A percentile compares a stretch with the other conserved stretches of the same genome.
phyloP scores from a whole-genome alignment of 2,113 vertebrate genomes.

The Eptatretus burgeri region DNA sequence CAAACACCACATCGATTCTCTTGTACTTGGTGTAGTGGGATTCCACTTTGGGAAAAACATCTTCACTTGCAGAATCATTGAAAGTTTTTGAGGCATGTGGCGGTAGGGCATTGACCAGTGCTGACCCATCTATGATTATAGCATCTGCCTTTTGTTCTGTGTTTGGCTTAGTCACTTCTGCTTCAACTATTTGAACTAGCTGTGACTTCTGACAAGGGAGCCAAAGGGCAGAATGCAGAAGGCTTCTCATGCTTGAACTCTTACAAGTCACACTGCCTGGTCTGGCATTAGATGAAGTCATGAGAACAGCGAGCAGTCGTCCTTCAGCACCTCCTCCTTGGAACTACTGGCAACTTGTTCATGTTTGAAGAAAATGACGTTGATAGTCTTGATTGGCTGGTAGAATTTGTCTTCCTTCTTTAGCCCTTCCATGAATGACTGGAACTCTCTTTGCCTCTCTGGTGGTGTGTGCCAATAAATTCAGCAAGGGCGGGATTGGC shows the following conservation, averaged over 20 bases:
- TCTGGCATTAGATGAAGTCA: slow-evolving; percentile 11
- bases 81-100: neutral
- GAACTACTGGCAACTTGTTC: slow-evolving; percentile 2
- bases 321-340: slow-evolving; percentile 7
- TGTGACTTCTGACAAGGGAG: slow-evolving; percentile 9
- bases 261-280: slow-evolving; percentile 8
- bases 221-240: slow-evolving; percentile 1
- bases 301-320: slow-evolving; percentile 10
- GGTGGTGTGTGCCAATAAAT: neutral
- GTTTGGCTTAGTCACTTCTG: neutral
- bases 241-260: slow-evolving; percentile 9
- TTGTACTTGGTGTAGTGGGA: neutral
- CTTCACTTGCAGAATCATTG: slow-evolving; percentile 1
- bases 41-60: slow-evolving; percentile 6
- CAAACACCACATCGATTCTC: too few species aligned
- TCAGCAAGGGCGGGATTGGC: neutral
- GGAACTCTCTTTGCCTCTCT: neutral
- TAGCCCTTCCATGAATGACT: slow-evolving; percentile 5
- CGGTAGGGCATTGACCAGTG: slow-evolving; percentile 2
- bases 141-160: neutral
- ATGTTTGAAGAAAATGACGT: too few species aligned
- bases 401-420: slow-evolving; percentile 6
- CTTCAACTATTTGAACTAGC: slow-evolving; percentile 7
- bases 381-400: slow-evolving; percentile 9
- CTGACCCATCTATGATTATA: slow-evolving; percentile 6